phyloP scores from a whole-genome alignment of 2,888 invertebrate species.

The Argyra leucocephala region DNA sequence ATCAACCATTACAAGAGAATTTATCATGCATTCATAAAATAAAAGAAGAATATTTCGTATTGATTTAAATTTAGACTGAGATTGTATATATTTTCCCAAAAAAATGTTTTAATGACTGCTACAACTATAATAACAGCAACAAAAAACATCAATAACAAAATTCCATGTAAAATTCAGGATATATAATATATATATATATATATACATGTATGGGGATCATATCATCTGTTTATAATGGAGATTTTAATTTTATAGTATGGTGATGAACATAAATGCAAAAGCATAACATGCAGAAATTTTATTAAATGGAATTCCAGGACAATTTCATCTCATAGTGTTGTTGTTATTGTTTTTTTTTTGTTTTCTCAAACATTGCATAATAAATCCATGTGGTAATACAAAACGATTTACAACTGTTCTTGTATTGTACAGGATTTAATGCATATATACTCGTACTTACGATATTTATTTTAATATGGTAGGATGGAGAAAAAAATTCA shows the following conservation, averaged over 20 bases:
- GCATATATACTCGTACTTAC: background rate
- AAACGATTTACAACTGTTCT: background rate
- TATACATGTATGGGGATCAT: background rate
- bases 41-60: background rate
- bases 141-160: background rate
- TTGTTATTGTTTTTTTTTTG: background rate
- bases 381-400: background rate
- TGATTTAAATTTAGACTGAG: background rate
- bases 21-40: background rate
- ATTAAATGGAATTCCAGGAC: background rate
- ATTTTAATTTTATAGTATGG: too few relatives aligned
- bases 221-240: background rate
- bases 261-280: too few relatives aligned
- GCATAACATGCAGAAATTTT: too few relatives aligned
- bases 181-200: background rate
- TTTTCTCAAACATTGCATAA: background rate
- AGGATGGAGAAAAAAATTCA: background rate
- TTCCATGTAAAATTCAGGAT: too few relatives aligned
- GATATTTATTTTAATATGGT: background rate
- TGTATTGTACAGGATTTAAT: background rate
- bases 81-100: background rate
- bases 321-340: background rate
- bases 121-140: background rate
- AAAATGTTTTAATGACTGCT: background rate
- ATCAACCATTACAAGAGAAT: constrained; percentile 6